phyloP scores from a whole-genome alignment of 2,113 vertebrate species.

The Oryctolagus cuniculus region DNA sequence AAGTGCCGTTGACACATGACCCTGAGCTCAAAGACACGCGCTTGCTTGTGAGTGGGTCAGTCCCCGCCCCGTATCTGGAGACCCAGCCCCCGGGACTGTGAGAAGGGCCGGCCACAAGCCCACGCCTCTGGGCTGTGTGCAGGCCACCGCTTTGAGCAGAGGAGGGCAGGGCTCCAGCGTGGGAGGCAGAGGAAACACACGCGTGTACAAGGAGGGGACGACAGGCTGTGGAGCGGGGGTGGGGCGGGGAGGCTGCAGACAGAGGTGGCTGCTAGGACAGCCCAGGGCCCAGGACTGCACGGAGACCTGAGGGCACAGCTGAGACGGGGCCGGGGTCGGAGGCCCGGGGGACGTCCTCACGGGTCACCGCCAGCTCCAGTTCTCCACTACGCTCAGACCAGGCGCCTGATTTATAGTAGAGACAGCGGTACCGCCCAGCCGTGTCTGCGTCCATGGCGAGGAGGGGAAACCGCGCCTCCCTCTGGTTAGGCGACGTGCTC shows the following conservation, averaged over 20 bases:
- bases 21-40: too few relatives aligned
- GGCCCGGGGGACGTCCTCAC: not conserved
- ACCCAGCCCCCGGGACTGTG: too few relatives aligned
- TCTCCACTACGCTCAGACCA: rapidly evolving
- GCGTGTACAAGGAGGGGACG: too few relatives aligned
- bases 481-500: rapidly evolving
- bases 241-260: not conserved
- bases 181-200: too few relatives aligned
- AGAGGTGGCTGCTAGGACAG: not conserved
- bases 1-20: too few relatives aligned
- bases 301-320: not conserved
- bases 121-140: too few relatives aligned
- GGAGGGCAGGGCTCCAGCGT: too few relatives aligned
- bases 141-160: too few relatives aligned
- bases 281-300: not conserved
- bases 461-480: rapidly evolving
- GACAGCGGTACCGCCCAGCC: rapidly evolving
- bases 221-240: too few relatives aligned
- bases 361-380: not conserved
- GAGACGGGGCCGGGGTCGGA: not conserved
- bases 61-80: too few relatives aligned
- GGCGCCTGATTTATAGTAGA: rapidly evolving
- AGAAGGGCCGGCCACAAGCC: too few relatives aligned
- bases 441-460: rapidly evolving
- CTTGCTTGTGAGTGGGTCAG: too few relatives aligned